Conservation (phyloP, 2,797 vertebrate genomes). For the Pangasius djambal region DNA sequence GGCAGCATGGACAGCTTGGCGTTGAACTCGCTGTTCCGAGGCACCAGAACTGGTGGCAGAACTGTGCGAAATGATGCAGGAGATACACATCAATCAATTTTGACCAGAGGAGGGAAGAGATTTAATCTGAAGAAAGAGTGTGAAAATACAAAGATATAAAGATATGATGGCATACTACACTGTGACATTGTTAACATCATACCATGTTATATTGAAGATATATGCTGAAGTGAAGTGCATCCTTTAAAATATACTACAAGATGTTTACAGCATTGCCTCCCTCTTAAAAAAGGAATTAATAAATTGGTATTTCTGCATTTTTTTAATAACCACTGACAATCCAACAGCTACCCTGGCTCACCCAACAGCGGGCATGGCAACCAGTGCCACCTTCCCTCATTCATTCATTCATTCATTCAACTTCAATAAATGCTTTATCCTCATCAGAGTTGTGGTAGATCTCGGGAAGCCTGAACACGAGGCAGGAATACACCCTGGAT, state of each 20-base stretch:
- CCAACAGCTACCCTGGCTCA: slow-evolving; percentile 92
- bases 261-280: background rate
- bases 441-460: background rate
- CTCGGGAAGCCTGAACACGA: background rate
- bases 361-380: slow-evolving; percentile 90
- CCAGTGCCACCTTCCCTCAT: slow-evolving; percentile 90
- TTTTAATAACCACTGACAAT: slow-evolving; percentile 39
- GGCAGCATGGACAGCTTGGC: slow-evolving; percentile 97
- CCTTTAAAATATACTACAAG: background rate
- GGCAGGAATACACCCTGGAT: no score
- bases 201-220: background rate
- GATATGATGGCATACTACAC: background rate
- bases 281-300: background rate
- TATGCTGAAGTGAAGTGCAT: background rate
- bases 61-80: slow-evolving; percentile 71
- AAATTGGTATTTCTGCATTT: background rate
- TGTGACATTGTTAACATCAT: background rate
- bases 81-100: background rate
- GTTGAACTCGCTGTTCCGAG: slow-evolving; percentile 97
- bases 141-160: background rate
- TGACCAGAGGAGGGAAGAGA: background rate
- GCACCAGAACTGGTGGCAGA: slow-evolving; percentile 96
- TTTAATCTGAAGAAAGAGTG: background rate
- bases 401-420: slow-evolving; percentile 66
- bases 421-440: background rate